Evolutionary conservation across 2,113 vertebrate species (phyloP).

Genomic region (Bubo scandiacus): DNA sequence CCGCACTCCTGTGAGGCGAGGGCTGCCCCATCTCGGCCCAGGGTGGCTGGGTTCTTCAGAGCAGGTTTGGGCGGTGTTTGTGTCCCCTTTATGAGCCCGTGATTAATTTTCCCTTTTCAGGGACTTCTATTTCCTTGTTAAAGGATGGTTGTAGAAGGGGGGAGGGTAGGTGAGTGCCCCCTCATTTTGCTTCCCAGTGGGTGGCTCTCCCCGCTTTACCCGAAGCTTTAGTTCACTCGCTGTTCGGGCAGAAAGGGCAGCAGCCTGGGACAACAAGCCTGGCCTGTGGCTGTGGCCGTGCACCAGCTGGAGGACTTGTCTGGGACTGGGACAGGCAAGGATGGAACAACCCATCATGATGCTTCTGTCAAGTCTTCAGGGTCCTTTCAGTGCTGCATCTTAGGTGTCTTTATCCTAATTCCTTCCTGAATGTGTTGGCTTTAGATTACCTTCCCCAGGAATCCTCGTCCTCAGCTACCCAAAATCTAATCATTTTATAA

Average conservation of each 20-base stretch:
- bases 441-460: not conserved
- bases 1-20: accelerated
- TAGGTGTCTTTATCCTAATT: accelerated
- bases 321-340: accelerated
- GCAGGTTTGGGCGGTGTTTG: accelerated
- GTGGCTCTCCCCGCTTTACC: accelerated
- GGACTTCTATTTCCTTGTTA: accelerated
- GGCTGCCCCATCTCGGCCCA: accelerated
- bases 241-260: accelerated
- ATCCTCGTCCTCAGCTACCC: not conserved
- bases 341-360: accelerated
- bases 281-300: accelerated
- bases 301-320: accelerated
- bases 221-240: accelerated
- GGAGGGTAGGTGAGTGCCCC: accelerated
- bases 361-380: accelerated
- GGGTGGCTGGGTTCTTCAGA: accelerated
- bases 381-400: accelerated
- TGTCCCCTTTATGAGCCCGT: accelerated
- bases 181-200: accelerated
- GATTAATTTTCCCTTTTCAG: accelerated
- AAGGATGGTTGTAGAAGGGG: no score
- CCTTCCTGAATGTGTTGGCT: accelerated
- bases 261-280: accelerated
- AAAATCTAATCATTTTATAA: not conserved